A percentile compares a stretch with the other conserved stretches of the same genome.
Conservation (phyloP, 2,888 invertebrate species). For the Sinhomidia bicolor region DNA sequence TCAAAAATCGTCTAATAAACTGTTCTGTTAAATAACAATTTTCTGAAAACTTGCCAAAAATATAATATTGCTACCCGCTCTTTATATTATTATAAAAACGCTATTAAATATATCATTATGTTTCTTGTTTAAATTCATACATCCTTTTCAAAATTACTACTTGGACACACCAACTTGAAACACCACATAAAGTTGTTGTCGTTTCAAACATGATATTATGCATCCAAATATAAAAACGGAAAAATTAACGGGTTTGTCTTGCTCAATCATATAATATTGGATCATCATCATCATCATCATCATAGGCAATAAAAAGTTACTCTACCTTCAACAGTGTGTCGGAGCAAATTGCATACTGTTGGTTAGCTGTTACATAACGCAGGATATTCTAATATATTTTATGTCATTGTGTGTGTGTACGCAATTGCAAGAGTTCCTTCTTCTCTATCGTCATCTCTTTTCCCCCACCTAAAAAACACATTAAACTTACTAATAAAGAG, state of each 20-base stretch:
- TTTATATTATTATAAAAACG: background rate
- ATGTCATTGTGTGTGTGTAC: background rate
- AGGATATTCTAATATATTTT: too few relatives aligned
- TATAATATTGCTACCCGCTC: background rate
- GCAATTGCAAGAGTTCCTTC: background rate
- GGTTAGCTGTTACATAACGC: background rate
- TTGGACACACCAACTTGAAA: background rate
- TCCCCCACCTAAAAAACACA: background rate
- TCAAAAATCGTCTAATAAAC: background rate
- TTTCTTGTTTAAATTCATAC: background rate
- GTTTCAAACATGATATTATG: background rate
- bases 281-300: too few relatives aligned
- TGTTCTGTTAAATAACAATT: conserved; percentile 51
- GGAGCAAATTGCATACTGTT: background rate
- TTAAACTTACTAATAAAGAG: too few relatives aligned
- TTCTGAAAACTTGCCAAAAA: conserved; percentile 12
- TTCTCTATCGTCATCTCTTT: background rate
- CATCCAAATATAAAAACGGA: background rate
- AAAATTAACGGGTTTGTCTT: conserved; percentile 5
- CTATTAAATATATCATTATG: background rate
- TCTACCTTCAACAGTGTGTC: background rate
- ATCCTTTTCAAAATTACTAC: background rate
- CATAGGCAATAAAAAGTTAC: background rate
- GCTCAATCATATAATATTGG: background rate
- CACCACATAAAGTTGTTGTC: too few relatives aligned